Evolutionary conservation across 2,113 vertebrate genomes (phyloP), one percentile per base, ranked within the genome.

Genomic region (Rallus limicola): DNA sequence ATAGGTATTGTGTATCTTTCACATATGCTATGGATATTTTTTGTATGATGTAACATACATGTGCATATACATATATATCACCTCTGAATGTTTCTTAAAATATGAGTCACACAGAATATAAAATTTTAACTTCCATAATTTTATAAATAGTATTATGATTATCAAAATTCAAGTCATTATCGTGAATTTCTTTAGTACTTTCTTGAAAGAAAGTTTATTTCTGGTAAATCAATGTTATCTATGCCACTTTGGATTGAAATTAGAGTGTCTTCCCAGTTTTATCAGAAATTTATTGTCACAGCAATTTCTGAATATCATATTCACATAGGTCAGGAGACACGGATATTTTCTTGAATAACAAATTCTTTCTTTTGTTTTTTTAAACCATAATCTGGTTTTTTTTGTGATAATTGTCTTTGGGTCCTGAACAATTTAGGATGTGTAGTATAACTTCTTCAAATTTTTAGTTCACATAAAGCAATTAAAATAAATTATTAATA

Each of bases 151-250:
- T 24, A 14, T 29, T 11, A 76, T 17, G 5, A 55, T 60, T 21
- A 76, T 10, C 8, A 82, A 88, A 80, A 80, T 40, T 72, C 14
- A n/a, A 81, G 15, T 52, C 13, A 23, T 40, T 70, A 8, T 29
- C 2, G 0, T 15, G 1, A 0, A 6, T 53, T 90, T 71, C 74
- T 1, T 78, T 63, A 3, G 21, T n/a, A 42, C 8, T 6, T 2
- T 0, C 18, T 53, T 50, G 28, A 75, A 74, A 53, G 2, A 64
- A 69, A 76, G 24, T 23, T 87, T 91, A 65, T 94, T 93, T 90
- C 46, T 90, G 18, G 8, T 55, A 56, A 82, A 68, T 33, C 21
- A 2, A 1, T 79, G 34, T 34, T 64, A 71, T 5, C 6, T 28
- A 26, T 64, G 31, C 13, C 18, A 50, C 31, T 60, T 20, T 18